These are phyloP conservation scores for Spatulosminthurus flaviceps DNA, from an alignment of 2,888 invertebrate genomes.

Conservation along the genomic window DNA sequence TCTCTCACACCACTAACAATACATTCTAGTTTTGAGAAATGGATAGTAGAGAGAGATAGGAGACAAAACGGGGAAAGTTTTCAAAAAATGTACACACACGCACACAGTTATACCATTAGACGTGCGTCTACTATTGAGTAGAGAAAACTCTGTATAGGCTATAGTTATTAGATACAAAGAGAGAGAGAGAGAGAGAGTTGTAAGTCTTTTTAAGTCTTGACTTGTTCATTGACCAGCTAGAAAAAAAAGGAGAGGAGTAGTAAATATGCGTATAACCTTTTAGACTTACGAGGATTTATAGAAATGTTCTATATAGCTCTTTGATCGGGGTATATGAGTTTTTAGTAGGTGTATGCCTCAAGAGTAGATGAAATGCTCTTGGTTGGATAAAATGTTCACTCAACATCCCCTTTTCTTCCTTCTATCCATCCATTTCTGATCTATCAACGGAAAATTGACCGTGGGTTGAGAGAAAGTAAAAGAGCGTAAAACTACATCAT, in stretches of 20 bases:
- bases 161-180: neutral
- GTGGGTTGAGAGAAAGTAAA: slow-evolving; percentile 42
- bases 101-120: neutral
- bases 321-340: neutral
- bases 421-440: slow-evolving; percentile 42
- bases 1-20: no score
- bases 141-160: neutral
- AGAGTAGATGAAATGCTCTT: slow-evolving; percentile 4
- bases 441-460: slow-evolving; percentile 45
- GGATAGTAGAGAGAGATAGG: no score
- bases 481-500: slow-evolving; percentile 45
- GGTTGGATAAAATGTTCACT: slow-evolving; percentile 30
- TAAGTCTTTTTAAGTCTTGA: slow-evolving; percentile 21
- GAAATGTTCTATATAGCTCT: neutral
- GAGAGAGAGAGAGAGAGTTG: neutral
- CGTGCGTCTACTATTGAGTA: neutral
- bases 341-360: slow-evolving; percentile 1
- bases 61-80: no score
- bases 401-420: slow-evolving; percentile 30
- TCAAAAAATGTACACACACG: no score
- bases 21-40: no score
- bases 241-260: neutral
- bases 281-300: no score
- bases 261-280: neutral
- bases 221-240: neutral